A percentile compares a stretch with the other conserved stretches of the same genome.
Evolutionary conservation across 2,888 invertebrate species (phyloP).

Genomic region (Noctuana brunneofusca): DNA sequence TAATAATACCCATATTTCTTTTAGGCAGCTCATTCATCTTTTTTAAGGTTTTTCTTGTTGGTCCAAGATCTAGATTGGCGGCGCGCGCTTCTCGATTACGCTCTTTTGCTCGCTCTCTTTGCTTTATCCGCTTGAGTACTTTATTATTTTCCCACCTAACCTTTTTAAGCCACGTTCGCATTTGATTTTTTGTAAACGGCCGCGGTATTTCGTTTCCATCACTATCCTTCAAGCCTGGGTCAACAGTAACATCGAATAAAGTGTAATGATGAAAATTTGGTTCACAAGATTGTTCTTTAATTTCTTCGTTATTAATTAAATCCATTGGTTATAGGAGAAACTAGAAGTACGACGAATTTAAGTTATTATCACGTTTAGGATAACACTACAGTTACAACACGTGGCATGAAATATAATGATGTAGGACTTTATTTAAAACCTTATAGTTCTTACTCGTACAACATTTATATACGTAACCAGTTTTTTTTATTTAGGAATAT

Average conservation of each 20-base stretch:
- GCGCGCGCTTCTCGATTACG: constrained; percentile 87
- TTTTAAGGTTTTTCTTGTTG: constrained; percentile 91
- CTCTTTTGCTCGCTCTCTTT: constrained; percentile 87
- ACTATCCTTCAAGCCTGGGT: constrained; percentile 75
- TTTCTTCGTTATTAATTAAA: constrained; percentile 7
- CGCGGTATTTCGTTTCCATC: constrained; percentile 71
- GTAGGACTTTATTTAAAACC: too few species aligned
- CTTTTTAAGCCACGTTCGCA: constrained; percentile 86
- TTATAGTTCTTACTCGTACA: too few species aligned
- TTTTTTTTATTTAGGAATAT: too few species aligned
- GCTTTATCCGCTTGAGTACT: constrained; percentile 86
- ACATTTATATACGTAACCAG: too few species aligned
- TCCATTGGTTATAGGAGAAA: constrained; percentile 20
- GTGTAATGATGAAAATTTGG: constrained; percentile 59
- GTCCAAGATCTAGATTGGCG: constrained; percentile 88
- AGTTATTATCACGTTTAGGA: too few species aligned
- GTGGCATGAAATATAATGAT: too few species aligned
- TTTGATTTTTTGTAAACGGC: constrained; percentile 84
- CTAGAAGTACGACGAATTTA: too few species aligned
- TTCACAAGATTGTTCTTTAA: constrained; percentile 35
- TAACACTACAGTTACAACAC: too few species aligned
- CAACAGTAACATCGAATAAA: constrained; percentile 67
- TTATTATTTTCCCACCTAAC: constrained; percentile 89
- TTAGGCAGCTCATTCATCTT: constrained; percentile 85
- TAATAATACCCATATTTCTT: constrained; percentile 88